These are phyloP conservation scores for Mustelus asterias DNA, from an alignment of 2,113 vertebrate species.

Conservation along the genomic window DNA sequence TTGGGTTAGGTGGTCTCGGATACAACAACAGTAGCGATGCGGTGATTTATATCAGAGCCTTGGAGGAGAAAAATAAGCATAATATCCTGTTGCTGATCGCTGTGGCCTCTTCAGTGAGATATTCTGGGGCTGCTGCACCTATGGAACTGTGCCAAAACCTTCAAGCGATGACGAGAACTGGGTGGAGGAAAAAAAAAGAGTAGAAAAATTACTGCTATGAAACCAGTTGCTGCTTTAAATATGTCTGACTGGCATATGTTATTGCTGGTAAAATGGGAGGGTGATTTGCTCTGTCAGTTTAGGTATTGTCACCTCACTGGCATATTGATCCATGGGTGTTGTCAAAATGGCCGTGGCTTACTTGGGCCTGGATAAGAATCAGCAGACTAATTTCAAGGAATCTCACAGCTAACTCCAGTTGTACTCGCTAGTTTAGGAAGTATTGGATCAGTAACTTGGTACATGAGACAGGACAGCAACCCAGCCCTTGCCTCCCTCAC, in stretches of 20 bases:
- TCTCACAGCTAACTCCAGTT: no score
- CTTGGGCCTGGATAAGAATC: background rate
- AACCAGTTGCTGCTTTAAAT: background rate
- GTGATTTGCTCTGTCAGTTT: background rate
- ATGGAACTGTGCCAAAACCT: background rate
- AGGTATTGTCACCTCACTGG: background rate
- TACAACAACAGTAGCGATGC: background rate
- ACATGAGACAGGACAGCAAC: no score
- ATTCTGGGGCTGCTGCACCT: background rate
- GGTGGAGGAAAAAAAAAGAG: background rate
- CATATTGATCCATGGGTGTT: background rate
- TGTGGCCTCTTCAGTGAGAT: background rate
- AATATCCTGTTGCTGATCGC: background rate
- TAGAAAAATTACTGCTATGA: background rate
- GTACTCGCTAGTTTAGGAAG: no score
- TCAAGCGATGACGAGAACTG: background rate
- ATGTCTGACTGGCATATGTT: background rate
- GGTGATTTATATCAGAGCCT: background rate
- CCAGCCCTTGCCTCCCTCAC: no score
- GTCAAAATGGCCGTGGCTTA: background rate
- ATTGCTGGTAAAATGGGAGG: background rate
- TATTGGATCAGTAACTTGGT: no score
- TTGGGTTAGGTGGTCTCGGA: background rate
- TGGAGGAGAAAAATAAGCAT: background rate
- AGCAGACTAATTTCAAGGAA: no score